These are phyloP conservation scores for Xestia sexstrigata DNA, from an alignment of 2,888 invertebrate species.

Conservation along the genomic window DNA sequence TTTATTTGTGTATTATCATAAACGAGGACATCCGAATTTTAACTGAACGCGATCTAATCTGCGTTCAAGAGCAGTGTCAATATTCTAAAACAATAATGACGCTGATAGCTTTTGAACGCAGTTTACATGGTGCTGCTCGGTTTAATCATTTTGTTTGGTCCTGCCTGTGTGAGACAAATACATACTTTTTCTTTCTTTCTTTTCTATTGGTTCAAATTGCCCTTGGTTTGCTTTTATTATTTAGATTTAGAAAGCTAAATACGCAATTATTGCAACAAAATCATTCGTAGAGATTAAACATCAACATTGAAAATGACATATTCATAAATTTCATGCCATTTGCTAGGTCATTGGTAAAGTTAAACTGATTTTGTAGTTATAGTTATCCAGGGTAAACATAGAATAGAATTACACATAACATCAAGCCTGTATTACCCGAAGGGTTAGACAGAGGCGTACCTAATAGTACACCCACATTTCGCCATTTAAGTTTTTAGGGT, in stretches of 20 bases:
- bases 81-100: neutral
- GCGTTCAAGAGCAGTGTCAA: too few relatives aligned
- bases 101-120: neutral
- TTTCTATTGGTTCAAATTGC: neutral
- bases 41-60: neutral
- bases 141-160: too few relatives aligned
- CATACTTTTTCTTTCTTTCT: neutral
- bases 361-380: neutral
- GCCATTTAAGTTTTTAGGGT: too few relatives aligned
- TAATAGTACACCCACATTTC: too few relatives aligned
- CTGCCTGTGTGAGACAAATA: too few relatives aligned
- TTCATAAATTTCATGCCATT: neutral
- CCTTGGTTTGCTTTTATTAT: neutral
- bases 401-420: neutral
- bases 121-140: neutral
- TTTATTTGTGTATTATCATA: constrained; percentile 31
- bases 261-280: neutral
- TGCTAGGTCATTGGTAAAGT: neutral
- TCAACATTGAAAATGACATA: neutral
- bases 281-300: neutral
- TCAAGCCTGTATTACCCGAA: too few relatives aligned
- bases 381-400: neutral
- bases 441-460: too few relatives aligned
- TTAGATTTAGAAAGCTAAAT: neutral
- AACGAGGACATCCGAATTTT: neutral